Base-by-base conservation (phyloP, 2,797 vertebrate genomes). In the Pipistrellus pipistrellus region DNA sequence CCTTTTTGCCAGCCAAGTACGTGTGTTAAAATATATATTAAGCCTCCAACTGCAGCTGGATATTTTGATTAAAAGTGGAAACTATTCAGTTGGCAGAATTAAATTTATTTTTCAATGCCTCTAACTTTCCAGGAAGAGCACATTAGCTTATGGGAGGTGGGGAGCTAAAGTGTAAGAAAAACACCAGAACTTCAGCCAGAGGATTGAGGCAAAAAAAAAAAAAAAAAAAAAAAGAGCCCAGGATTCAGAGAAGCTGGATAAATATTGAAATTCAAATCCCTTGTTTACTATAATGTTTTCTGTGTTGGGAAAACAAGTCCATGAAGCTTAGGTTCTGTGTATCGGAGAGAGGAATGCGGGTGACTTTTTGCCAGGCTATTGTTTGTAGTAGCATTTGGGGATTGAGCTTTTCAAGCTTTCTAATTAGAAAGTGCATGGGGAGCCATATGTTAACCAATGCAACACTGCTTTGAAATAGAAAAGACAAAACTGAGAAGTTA, bases 21-120 rank as follows among this genome's bases (percentile, higher is more conserved):
- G 2, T n/a, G 27, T 81, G 27, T 55, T 51, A 51, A 55, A 21
- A 55, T 55, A 55, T 55, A 55, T 23, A 55, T 55, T 21, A 55
- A 10, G 53, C 8, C 21, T 55, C 51, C 53, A 55, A 23, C 21
- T 94, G 48, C 7, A 81, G 9, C 17, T 92, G 55, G 9, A 59
- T 55, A 75, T 93, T 91, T 21, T 94, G 90, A 41, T 87, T 59
- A 96, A 96, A 25, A 11, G 0, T 44, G 30, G 10, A 1, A 51
- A n/a, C 81, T 94, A 90, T 94, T 92, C 48, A 77, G 44, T 53
- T 95, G 59, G 8, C 69, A 95, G 90, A 94, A 88, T 95, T 72
- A 21, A 95, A 97, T 97, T 97, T 73, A 68, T 59, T 85, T 80
- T 88, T 68, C 64, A 96, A 93, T 93, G n/a, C 81, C 82, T 96